Base-by-base conservation (phyloP, 2,888 invertebrate species). In the Orchesella flavescens region DNA sequence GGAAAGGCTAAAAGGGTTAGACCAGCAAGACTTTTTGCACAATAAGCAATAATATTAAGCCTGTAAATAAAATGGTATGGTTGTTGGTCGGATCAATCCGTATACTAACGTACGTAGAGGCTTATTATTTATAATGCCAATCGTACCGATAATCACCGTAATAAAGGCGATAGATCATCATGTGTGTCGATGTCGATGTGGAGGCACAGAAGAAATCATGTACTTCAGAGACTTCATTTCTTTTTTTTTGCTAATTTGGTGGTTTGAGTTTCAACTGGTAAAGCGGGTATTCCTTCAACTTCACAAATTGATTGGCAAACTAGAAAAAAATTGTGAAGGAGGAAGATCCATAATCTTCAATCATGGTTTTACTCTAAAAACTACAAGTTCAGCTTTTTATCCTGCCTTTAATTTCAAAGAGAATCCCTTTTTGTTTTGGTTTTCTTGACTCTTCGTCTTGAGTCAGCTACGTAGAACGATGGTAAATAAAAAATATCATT, bases 241-340 rank as follows among this genome's bases (percentile, higher is more conserved):
- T n/a, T n/a, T n/a, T n/a, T 34, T 34, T 34, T 34, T 34, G 34
- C 34, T 34, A 34, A 34, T 34, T 34, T 34, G 34, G 34, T 34
- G 34, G 34, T 34, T 34, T 2, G 7, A 7, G 10, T 59, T 21
- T 21, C 17, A 59, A 59, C n/a, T 57, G 24, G 17, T 3, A 43
- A 57, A 49, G n/a, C 12, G 24, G 24, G 12, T 46, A 34, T 49
- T 17, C 21, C 44, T 73, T 73, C 46, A 73, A 73, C 12, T 61
- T 49, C 68, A 76, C 57, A 76, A 76, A 76, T 76, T 76, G 75
- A 76, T 66, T 76, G 75, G 75, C 65, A 53, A 55, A 49, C 53
- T 34, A 34, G 12, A 44, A 44, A 66, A 44, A 24, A 15, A 44
- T 44, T 12, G 12, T 66, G 19, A 59, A 72, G 46, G 57, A 61